Base-by-base conservation (phyloP, 2,888 invertebrate genomes). In the Ochlodes sylvanus region DNA sequence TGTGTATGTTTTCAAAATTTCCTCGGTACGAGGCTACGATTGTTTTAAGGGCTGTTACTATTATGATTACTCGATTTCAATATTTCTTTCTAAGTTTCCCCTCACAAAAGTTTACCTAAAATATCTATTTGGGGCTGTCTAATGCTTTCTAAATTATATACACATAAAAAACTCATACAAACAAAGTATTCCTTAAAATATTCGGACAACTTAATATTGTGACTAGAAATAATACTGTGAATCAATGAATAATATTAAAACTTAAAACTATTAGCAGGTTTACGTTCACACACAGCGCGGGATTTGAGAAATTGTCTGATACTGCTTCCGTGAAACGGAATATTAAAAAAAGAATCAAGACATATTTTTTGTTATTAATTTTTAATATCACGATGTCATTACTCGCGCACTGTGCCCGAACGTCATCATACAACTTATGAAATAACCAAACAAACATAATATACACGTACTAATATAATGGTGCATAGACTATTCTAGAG, bases 221-320 rank as follows among this genome's bases (percentile, higher is more conserved):
- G 61, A 61, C 61, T 61, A 61, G 61, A 61, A 50, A 7, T 12
- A 50, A 34, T 61, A 61, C 47, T 34, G 61, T 44, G 27, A 60
- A 10, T 32, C 44, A 60, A 27, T 44, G 15, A 27, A 15, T 15
- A 12, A 57, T 14, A 41, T 14, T 57, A 19, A 58, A 44, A 21
- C 19, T 54, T 14, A 14, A 27, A 10, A 27, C n/a, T 14, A 27
- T n/a, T 19, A 10, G 54, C 27, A 52, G 19, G 3, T 38, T 12
- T 38, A 27, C 38, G 38, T 38, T 38, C 38, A 38, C 10, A 38
- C 38, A 12, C 38, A 12, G 10, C 3, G 9, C 12, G 38, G 10
- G 38, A 38, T 38, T 10, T 38, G 38, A 9, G 38, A 38, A 38
- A 10, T 10, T 12, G 3, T 38, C 10, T 12, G 38, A 38, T 12